A percentile compares a stretch with the other conserved stretches of the same genome.
phyloP scores from a whole-genome alignment of 2,113 vertebrate genomes.

The Muscicapa adusta region DNA sequence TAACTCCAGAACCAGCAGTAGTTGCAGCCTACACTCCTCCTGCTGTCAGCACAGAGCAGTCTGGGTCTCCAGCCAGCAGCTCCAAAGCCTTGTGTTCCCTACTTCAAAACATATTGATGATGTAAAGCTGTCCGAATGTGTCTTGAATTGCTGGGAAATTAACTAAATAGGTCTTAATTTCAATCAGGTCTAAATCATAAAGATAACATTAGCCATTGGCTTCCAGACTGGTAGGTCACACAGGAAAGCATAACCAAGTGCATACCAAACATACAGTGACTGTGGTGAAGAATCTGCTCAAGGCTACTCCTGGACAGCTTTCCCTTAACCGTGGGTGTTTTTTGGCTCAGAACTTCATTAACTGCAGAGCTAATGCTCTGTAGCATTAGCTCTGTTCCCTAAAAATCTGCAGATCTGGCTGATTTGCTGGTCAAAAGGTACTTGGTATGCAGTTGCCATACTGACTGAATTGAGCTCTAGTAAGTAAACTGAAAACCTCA shows the following conservation, averaged over 20 bases:
- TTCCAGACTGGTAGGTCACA: not conserved
- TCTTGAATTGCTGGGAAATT: not conserved
- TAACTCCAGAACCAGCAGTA: not conserved
- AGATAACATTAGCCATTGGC: not conserved
- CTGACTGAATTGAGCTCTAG: not conserved
- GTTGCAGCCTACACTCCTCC: not conserved
- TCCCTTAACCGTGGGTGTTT: not conserved
- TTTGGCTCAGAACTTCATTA: not conserved
- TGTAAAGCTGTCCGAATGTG: not conserved
- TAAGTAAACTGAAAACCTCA: not conserved
- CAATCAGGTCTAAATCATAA: not conserved
- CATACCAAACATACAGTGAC: not conserved
- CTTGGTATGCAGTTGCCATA: not conserved
- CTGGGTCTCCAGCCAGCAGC: not conserved
- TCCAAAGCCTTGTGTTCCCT: not conserved
- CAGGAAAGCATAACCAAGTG: not conserved
- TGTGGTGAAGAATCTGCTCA: not conserved
- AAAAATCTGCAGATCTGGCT: not conserved
- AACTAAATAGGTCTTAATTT: not conserved
- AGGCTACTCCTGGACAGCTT: not conserved
- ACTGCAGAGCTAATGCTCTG: not conserved
- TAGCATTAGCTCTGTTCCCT: not conserved
- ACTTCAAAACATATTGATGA: not conserved
- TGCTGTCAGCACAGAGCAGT: not conserved
- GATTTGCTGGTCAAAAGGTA: not conserved